These are phyloP conservation scores for Entelurus aequoreus DNA, from an alignment of 2,113 vertebrate genomes.

Conservation along the genomic window DNA sequence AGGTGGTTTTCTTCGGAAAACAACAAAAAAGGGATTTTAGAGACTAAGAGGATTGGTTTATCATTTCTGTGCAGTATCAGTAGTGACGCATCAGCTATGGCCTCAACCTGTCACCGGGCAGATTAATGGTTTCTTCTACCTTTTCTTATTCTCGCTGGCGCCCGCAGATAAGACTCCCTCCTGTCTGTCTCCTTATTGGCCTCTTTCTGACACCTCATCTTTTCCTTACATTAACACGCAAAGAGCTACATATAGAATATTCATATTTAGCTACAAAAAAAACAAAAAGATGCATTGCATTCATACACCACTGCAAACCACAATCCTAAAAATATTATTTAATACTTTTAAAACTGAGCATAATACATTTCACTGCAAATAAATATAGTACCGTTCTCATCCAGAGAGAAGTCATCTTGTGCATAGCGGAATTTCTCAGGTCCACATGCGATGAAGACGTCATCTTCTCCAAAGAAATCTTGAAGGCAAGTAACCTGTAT, in stretches of 20 bases:
- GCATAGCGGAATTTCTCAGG: conserved; percentile 98
- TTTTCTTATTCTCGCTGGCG: conserved; percentile 32
- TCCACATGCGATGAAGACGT: conserved; percentile 95
- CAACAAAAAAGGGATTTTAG: conserved; percentile 20
- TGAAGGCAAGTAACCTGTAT: conserved; percentile 95
- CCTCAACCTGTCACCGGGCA: conserved; percentile 61
- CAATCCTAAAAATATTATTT: not conserved
- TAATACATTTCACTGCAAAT: too few relatives aligned
- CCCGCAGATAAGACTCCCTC: conserved; percentile 46
- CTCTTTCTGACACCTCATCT: conserved; percentile 16
- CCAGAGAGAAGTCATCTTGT: conserved; percentile 96
- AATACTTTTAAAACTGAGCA: not conserved
- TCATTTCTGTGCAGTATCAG: conserved; percentile 45
- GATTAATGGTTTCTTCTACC: conserved; percentile 55
- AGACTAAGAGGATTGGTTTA: conserved; percentile 25
- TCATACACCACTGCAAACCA: not conserved
- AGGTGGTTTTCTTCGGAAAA: conserved; percentile 20
- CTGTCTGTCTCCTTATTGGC: conserved; percentile 10
- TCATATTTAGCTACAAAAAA: not conserved
- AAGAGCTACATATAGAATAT: not conserved
- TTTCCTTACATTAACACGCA: conserved; percentile 8
- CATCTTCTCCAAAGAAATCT: conserved; percentile 97
- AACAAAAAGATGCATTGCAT: not conserved
- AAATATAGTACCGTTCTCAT: conserved; percentile 81
- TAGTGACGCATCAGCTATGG: conserved; percentile 46